Evolutionary conservation across 37 sponge, comb jelly and placozoan species (phyloP), one percentile per base, ranked within the genome.

Genomic region (Axinella damicornis): DNA sequence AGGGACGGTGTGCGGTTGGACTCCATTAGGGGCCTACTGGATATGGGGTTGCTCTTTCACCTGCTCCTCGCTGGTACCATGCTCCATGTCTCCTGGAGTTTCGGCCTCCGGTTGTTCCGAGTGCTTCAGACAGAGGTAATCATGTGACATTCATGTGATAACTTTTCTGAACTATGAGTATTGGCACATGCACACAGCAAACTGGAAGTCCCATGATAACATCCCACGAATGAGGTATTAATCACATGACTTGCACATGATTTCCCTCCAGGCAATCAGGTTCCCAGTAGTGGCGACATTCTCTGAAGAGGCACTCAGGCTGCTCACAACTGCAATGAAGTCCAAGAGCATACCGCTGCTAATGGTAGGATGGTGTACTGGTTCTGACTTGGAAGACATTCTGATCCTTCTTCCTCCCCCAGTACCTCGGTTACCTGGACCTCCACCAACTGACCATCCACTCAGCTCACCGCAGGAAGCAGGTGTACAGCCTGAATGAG

Each of bases 211-310:
- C n/a, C n/a, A n/a, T n/a, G n/a, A n/a, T n/a, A n/a, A 46, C 9
- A 46, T 9, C 9, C 9, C 9, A 46, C 46, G 9, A 9, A 46
- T 46, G 4, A 46, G 46, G 6, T 12, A 12, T 46, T 46, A 9
- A 12, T 46, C 46, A 46, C 9, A 9, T 46, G 46, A 46, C 46
- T 46, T 46, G 46, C 46, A 46, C 46, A 46, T 46, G 6, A 46
- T 46, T 46, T 46, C 46, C 9, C 38, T 53, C 18, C 78, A 87
- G 89, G 76, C 82, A 12, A 32, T 93, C 0, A 30, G 46, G 77
- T 93, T 93, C 73, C 93, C 89, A 38, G 82, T 93, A 9, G 75
- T 85, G 28, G 86, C 89, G 30, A 76, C 78, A 22, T 93, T 87
- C 36, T 63, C 86, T 19, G 77, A 65, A 31, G 86, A 93, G 1